Evolutionary conservation across 2,797 vertebrate species (phyloP).

Genomic region (Chromobotia macracanthus): DNA sequence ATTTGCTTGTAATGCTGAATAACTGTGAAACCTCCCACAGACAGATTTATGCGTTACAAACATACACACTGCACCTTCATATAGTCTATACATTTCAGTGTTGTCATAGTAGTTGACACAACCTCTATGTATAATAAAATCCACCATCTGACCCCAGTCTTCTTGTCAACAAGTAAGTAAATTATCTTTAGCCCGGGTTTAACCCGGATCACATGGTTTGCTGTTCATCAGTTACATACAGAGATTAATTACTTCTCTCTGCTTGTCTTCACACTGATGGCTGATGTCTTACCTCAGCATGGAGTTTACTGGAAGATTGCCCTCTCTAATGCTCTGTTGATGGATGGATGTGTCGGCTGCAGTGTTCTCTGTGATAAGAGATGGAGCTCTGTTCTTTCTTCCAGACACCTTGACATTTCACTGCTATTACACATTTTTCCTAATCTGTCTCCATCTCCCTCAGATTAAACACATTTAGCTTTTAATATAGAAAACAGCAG

Average conservation of each 20-base stretch:
- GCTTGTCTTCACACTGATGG: constrained; percentile 23
- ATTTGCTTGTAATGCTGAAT: not conserved
- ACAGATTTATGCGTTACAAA: constrained; percentile 21
- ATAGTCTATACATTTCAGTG: not conserved
- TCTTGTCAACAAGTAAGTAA: not conserved
- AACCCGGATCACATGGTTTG: not conserved
- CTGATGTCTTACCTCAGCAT: not conserved
- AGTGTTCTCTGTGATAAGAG: constrained; percentile 2
- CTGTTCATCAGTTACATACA: constrained; percentile 31
- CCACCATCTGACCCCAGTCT: not conserved
- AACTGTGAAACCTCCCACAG: constrained; percentile 7
- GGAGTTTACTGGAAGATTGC: constrained; percentile 9
- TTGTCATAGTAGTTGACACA: not conserved
- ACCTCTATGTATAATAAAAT: not conserved
- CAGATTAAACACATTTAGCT: not conserved
- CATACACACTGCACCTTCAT: not conserved
- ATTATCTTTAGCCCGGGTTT: not conserved
- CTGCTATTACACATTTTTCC: not conserved
- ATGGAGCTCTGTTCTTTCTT: not conserved
- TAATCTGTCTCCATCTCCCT: not conserved
- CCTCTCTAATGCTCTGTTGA: not conserved
- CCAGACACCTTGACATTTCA: constrained; percentile 23
- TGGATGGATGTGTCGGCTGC: constrained; percentile 1
- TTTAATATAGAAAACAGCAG: not conserved
- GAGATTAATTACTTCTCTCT: constrained; percentile 33